These are phyloP conservation scores for Parochlus steinenii DNA, from an alignment of 2,888 invertebrate genomes.

Conservation along the genomic window DNA sequence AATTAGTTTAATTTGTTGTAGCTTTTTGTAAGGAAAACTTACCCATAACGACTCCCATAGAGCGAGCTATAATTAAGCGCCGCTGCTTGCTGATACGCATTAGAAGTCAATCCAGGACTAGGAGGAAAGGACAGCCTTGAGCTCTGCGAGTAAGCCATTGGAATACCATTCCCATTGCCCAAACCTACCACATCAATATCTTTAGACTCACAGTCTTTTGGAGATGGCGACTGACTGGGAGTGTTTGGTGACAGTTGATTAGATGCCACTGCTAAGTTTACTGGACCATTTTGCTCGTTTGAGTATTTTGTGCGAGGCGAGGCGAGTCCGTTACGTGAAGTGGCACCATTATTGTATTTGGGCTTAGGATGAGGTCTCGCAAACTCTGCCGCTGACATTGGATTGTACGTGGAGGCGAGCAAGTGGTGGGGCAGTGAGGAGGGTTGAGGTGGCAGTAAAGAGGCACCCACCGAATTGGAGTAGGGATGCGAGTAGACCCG, in stretches of 20 bases:
- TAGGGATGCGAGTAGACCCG: slow-evolving; percentile 8
- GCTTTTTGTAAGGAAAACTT: background rate
- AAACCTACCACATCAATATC: slow-evolving; percentile 11
- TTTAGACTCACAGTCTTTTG: background rate
- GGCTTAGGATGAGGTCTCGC: slow-evolving; percentile 21
- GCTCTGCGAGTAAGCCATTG: slow-evolving; percentile 5
- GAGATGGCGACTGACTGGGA: slow-evolving; percentile 13
- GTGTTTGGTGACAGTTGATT: slow-evolving; percentile 16
- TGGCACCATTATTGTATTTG: slow-evolving; percentile 13
- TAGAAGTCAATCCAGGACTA: slow-evolving; percentile 3
- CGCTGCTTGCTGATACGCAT: slow-evolving; percentile 12
- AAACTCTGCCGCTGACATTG: slow-evolving; percentile 20
- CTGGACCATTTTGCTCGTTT: slow-evolving; percentile 19
- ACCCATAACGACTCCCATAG: slow-evolving; percentile 12
- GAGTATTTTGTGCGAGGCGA: slow-evolving; percentile 15
- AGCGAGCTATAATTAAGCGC: slow-evolving; percentile 11
- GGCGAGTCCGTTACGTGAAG: slow-evolving; percentile 1
- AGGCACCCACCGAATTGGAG: background rate
- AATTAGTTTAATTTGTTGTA: background rate
- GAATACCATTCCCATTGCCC: background rate
- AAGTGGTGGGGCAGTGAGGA: slow-evolving; percentile 8
- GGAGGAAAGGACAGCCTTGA: slow-evolving; percentile 3
- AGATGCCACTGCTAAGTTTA: slow-evolving; percentile 18
- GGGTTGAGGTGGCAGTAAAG: background rate
- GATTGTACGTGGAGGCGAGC: slow-evolving; percentile 8